Evolutionary conservation across 1,140 invertebrate species (phyloP).

Genomic region (Drosophila neocordata): DNA sequence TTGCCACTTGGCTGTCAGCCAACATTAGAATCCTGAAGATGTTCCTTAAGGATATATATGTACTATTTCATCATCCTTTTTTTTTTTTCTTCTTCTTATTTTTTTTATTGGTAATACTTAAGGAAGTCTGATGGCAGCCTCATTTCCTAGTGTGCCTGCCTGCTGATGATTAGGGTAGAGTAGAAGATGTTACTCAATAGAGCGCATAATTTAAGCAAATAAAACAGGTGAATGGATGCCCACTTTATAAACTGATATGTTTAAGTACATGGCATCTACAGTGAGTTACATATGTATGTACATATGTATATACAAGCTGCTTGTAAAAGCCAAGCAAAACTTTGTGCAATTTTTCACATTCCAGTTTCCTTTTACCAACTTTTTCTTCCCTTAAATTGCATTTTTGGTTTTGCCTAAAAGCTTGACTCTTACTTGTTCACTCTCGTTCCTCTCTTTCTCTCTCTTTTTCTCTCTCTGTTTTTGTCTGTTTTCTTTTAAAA

Average conservation of each 20-base stretch:
- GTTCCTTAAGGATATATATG: constrained; percentile 4
- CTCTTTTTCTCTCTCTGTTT: background rate
- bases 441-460: background rate
- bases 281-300: background rate
- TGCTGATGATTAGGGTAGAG: constrained; percentile 10
- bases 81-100: background rate
- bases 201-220: constrained; percentile 76
- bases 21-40: background rate
- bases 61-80: background rate
- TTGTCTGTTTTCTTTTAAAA: background rate
- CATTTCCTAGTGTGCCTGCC: constrained; percentile 14
- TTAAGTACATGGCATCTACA: background rate
- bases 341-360: constrained; percentile 7
- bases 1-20: constrained; percentile 9
- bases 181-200: constrained; percentile 52
- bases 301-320: background rate
- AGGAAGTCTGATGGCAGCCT: constrained; percentile 12
- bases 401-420: constrained; percentile 19
- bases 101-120: background rate
- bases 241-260: constrained; percentile 5
- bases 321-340: background rate
- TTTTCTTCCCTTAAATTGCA: constrained; percentile 10
- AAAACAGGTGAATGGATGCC: constrained; percentile 65
- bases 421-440: background rate
- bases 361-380: background rate